Evolutionary conservation across 1,140 invertebrate genomes (phyloP), one percentile per base, ranked within the genome.

Genomic region (Saccostrea glomerata): DNA sequence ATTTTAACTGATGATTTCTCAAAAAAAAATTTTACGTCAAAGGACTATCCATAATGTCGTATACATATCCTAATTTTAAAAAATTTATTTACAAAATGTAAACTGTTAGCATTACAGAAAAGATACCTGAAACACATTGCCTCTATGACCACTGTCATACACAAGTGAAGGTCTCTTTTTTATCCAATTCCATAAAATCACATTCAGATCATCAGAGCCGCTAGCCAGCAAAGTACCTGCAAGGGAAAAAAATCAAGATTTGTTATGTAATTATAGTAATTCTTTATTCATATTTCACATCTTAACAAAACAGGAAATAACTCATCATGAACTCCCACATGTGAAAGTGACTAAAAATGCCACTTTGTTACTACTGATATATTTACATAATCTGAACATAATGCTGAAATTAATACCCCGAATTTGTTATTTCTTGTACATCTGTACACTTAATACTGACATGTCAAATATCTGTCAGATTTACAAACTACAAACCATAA

Each of bases 151-250:
- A 82, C 97, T 98, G 87, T 97, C 96, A 91, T 97, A 97, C 30
- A 95, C 95, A 84, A 97, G 94, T 12, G 96, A 91, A 5, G 96
- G 95, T 91, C 96, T 97, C 88, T 97, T 97, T 9, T 95, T 93
- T 17, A 97, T 96, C 98, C 98, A 99, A 94, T 99, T 97, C 98
- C 98, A 99, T 30, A 99, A 95, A 54, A 97, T 96, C 54, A 98
- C 96, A 73, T 96, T 96, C 13, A 97, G 96, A 95, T 99, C 98
- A 96, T 99, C 98, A 0, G 98, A 99, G 6, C 97, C 98, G 94
- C 97, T 98, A 0, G 97, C 97, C 84, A 99, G 94, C 77, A 97
- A 95, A 77, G 96, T 96, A 60, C 97, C 97, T 95, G 85, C 47
- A 90, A 88, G 70, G 63, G 90, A 77, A 47, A 56, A 0, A 6